These are phyloP conservation scores for Pseudopodoces humilis DNA, from an alignment of 2,113 vertebrate genomes.

Conservation along the genomic window DNA sequence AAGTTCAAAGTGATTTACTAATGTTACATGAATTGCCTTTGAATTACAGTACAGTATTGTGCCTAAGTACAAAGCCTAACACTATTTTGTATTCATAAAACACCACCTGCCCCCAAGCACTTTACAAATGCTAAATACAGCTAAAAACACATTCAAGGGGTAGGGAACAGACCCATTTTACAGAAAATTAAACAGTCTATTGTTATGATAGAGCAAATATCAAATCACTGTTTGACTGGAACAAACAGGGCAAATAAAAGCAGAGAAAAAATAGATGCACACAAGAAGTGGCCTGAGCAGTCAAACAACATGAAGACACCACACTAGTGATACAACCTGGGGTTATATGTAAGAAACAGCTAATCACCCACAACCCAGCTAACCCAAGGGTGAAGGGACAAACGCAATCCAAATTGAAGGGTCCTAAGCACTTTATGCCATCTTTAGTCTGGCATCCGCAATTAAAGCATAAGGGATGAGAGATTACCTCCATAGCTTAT, in stretches of 20 bases:
- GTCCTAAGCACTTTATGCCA: background rate
- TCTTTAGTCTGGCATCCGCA: background rate
- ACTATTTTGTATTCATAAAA: slow-evolving; percentile 44
- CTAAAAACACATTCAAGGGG: slow-evolving; percentile 9
- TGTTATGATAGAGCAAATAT: slow-evolving; percentile 1
- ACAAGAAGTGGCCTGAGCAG: background rate
- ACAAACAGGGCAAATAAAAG: background rate
- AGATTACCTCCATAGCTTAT: background rate
- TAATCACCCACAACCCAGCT: background rate
- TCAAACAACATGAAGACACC: background rate
- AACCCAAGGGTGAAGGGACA: background rate
- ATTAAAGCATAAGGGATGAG: background rate
- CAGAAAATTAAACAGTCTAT: slow-evolving; percentile 32
- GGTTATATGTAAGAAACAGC: background rate
- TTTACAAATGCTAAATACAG: slow-evolving; percentile 55
- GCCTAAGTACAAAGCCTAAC: slow-evolving; percentile 36
- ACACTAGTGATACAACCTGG: background rate
- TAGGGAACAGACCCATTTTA: slow-evolving; percentile 36
- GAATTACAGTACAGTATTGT: slow-evolving; percentile 29
- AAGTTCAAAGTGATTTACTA: slow-evolving; percentile 68
- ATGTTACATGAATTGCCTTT: slow-evolving; percentile 63
- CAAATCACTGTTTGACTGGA: background rate
- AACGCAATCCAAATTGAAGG: background rate
- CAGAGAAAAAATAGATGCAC: background rate
- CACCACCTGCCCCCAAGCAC: background rate